Base-by-base conservation (phyloP, 2,888 invertebrate species). In the Coelopa pilipes region DNA sequence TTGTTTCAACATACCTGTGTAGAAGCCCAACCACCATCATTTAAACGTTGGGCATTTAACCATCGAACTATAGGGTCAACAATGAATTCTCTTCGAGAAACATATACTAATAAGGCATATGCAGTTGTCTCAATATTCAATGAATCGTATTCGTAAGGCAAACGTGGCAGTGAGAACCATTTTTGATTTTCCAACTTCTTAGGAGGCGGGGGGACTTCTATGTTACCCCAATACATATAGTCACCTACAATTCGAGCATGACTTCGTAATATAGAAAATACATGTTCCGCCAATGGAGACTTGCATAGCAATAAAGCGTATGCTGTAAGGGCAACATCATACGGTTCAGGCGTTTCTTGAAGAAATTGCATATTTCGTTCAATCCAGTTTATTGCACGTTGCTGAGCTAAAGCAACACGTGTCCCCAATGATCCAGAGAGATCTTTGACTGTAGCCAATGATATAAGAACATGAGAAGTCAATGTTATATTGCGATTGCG, bases 41-140 rank as follows among this genome's bases (percentile, higher is more conserved):
- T 92, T 9, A 96, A 88, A 70, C 97, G 89, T 85, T 96, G 96
- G 0, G 95, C 90, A 85, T 96, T 97, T 59, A 97, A 89, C 97
- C 97, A 97, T 85, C 94, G 93, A 12, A 96, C 96, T 79, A 97
- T 96, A 1, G 93, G 92, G 82, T 96, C 95, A 74, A 95, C 92
- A 80, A 92, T 91, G 71, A 92, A 88, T 83, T 96, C 96, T 85
- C 96, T 93, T 19, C 95, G 90, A 47, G 94, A 94, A 76, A 96
- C 95, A 84, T 96, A 96, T 0, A 96, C 94, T 80, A 98, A 89
- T 67, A 98, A 88, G 0, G 95, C 98, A 85, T 97, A 98, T 0
- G 97, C 94, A 0, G 98, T 98, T 0, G 97, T 92, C 83, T 97
- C 97, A 63, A 98, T 93, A 86, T 97, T 98, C 84, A 94, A 93